A percentile compares a stretch with the other conserved stretches of the same genome.
Conservation (phyloP, 2,797 vertebrate species). For the Rhinichthys osculus region DNA sequence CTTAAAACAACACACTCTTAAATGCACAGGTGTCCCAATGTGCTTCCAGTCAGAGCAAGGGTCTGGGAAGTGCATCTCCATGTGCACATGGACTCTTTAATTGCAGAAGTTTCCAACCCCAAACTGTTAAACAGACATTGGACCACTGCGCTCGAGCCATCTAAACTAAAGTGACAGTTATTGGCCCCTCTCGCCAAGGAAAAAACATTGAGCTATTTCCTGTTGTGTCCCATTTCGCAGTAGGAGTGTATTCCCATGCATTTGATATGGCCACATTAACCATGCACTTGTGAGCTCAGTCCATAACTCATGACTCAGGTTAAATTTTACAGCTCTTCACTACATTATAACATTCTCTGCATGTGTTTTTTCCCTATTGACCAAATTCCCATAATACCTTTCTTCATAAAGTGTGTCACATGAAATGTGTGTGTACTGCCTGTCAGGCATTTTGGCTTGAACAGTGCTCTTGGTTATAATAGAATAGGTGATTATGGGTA, state of each 20-base stretch:
- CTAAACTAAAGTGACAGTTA: constrained; percentile 87
- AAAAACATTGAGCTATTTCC: constrained; percentile 83
- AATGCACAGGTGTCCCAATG: constrained; percentile 67
- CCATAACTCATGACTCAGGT: constrained; percentile 71
- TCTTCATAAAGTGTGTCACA: constrained; percentile 71
- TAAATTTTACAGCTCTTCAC: constrained; percentile 71
- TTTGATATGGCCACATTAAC: constrained; percentile 79
- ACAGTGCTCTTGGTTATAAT: constrained; percentile 49
- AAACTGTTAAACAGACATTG: constrained; percentile 77
- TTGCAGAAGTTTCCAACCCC: constrained; percentile 69
- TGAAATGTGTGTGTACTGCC: constrained; percentile 65
- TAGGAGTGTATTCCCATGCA: constrained; percentile 78
- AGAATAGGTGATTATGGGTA: neutral
- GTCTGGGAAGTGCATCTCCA: constrained; percentile 68
- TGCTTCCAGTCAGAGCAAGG: constrained; percentile 46
- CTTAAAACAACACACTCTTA: constrained; percentile 52
- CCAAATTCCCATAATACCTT: constrained; percentile 62
- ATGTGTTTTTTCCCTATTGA: constrained; percentile 62
- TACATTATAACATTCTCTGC: constrained; percentile 70
- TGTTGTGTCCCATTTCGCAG: constrained; percentile 86
- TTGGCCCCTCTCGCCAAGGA: constrained; percentile 75
- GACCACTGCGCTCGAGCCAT: constrained; percentile 69
- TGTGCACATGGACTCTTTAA: constrained; percentile 68
- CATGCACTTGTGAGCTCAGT: constrained; percentile 68
- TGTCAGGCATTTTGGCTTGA: constrained; percentile 48